Percentiles rank a stretch among this genome's conserved stretches.
Conservation (phyloP, 2,888 invertebrate genomes). For the Drosophila pseudotakahashii region DNA sequence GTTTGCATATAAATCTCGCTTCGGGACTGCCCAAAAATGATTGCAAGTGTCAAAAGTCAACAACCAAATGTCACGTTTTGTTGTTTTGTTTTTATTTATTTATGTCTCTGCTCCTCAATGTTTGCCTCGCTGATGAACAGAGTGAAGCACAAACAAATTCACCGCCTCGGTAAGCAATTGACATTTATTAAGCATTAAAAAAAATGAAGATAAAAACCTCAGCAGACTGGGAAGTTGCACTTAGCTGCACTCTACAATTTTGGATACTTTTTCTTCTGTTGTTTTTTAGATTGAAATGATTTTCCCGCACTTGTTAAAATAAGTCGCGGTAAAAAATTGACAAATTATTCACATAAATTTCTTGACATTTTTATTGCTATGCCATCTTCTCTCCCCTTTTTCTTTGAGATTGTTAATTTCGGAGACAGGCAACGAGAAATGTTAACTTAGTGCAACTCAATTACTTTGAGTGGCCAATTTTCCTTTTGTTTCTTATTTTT, state of each 20-base stretch:
- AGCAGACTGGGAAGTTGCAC: constrained; percentile 43
- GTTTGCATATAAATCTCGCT: constrained; percentile 61
- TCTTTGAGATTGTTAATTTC: constrained; percentile 23
- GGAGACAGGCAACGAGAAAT: constrained; percentile 38
- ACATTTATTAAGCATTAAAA: constrained; percentile 67
- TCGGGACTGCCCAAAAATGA: constrained; percentile 63
- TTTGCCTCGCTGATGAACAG: constrained; percentile 42
- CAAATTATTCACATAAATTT: constrained; percentile 70
- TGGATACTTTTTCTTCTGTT: constrained; percentile 4
- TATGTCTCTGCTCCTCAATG: constrained; percentile 17
- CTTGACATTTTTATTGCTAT: constrained; percentile 63
- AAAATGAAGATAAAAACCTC: constrained; percentile 3
- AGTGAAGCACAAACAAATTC: constrained; percentile 29
- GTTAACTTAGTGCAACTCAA: constrained; percentile 50
- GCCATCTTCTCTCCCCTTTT: constrained; percentile 13
- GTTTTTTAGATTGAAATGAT: constrained; percentile 61
- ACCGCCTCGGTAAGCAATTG: constrained; percentile 56
- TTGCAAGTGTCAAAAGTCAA: constrained; percentile 78
- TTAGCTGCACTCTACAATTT: constrained; percentile 27
- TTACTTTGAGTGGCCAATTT: constrained; percentile 67
- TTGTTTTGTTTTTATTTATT: constrained; percentile 56
- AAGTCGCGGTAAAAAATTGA: constrained; percentile 58
- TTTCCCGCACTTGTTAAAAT: constrained; percentile 70
- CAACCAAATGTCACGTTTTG: constrained; percentile 76
- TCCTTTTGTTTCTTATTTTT: constrained; percentile 39